Conservation (phyloP, 1,140 invertebrate genomes). For the Dryas iulia region DNA sequence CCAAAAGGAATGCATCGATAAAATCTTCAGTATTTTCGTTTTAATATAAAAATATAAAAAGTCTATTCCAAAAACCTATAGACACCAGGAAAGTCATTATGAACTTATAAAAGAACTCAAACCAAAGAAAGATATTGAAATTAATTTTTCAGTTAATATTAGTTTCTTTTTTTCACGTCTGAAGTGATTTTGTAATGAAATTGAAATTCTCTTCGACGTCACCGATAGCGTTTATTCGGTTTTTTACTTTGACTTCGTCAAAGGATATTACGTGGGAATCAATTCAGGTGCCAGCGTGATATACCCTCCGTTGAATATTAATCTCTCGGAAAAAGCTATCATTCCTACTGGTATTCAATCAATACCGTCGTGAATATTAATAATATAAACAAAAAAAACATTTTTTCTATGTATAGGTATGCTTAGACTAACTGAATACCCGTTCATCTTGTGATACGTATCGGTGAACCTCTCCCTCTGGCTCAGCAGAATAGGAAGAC, state of each 20-base stretch:
- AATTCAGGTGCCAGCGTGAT: constrained; percentile 67
- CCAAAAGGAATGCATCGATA: no score
- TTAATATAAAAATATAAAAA: background rate
- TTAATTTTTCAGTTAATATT: constrained; percentile 18
- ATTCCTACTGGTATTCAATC: constrained; percentile 12
- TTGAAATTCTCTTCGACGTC: constrained; percentile 61
- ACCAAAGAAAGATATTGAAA: constrained; percentile 8
- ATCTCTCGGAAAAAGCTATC: constrained; percentile 50
- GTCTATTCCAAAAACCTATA: background rate
- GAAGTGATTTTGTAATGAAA: constrained; percentile 59
- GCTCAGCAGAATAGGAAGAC: constrained; percentile 43
- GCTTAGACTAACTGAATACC: constrained; percentile 49
- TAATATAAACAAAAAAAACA: background rate
- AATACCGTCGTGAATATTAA: background rate
- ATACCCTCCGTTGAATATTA: constrained; percentile 61
- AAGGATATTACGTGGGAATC: constrained; percentile 75
- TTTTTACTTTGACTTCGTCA: constrained; percentile 67
- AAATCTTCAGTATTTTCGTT: background rate
- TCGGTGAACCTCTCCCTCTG: constrained; percentile 44
- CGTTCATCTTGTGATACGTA: constrained; percentile 61
- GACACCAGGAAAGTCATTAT: background rate
- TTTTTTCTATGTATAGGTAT: background rate
- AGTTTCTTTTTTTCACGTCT: constrained; percentile 27
- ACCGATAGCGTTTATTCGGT: constrained; percentile 61
- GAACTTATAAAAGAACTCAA: background rate